Evolutionary conservation across 2,113 vertebrate genomes (phyloP).

Genomic region (Mixornis gularis): DNA sequence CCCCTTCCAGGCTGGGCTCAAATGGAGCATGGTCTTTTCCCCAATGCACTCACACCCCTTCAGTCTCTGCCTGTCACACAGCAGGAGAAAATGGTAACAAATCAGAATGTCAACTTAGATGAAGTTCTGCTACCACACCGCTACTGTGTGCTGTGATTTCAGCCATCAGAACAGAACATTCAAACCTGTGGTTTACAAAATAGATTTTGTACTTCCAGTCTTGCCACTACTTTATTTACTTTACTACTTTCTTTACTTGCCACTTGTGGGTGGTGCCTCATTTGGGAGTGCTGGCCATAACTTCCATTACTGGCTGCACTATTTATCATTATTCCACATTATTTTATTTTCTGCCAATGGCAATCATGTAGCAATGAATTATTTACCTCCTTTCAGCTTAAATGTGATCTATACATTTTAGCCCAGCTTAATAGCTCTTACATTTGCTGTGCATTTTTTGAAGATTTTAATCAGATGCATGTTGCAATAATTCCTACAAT

Average conservation of each 20-base stretch:
- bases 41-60: neutral
- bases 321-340: neutral
- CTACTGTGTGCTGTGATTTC: neutral
- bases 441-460: neutral
- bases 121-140: neutral
- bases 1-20: neutral
- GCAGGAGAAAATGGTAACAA: neutral
- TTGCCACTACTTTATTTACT: neutral
- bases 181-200: neutral
- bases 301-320: neutral
- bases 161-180: neutral
- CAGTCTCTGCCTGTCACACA: neutral
- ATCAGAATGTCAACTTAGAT: neutral
- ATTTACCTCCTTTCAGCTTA: constrained; percentile 33
- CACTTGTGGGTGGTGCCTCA: neutral
- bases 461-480: neutral
- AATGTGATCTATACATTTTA: constrained; percentile 10
- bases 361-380: constrained; percentile 20
- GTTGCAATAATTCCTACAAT: neutral
- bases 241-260: constrained; percentile 1
- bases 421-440: neutral
- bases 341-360: constrained; percentile 24
- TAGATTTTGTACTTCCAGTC: neutral
- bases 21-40: neutral
- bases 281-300: neutral